Evolutionary conservation across 2,888 invertebrate species (phyloP), one percentile per base, ranked within the genome.

Genomic region (Gnatocerus cornutus): DNA sequence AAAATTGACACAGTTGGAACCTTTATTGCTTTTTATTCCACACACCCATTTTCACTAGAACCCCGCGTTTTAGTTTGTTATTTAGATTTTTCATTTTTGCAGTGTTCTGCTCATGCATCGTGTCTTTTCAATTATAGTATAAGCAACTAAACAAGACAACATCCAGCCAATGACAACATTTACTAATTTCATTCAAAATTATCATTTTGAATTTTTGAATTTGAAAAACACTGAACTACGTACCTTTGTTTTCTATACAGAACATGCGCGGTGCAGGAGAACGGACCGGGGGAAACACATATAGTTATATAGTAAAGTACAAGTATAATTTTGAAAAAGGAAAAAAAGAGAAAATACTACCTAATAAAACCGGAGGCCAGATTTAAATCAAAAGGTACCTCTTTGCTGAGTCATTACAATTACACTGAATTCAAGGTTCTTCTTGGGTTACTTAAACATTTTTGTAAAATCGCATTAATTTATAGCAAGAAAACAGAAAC

Each of bases 231-330:
- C 70, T 78, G 77, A 79, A 80, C 83, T 84, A 84, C 84, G 82
- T 84, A 84, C 84, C 84, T 84, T 84, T 84, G 83, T 84, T 84
- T 84, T 84, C 84, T 84, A 84, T 81, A 83, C 78, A 82, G 79
- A 81, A 80, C 83, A 82, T 84, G 83, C 82, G 81, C 78, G 79
- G 79, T 80, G 82, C 80, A 78, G 80, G 79, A 80, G 81, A 79
- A 79, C 78, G 79, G 80, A 78, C 79, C 81, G 81, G 79, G 79
- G 79, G 81, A 82, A 83, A 83, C 79, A 82, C 76, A 82, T n/a
- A n/a, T 68, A 73, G 76, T 72, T 79, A 64, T 80, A 78, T 76
- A 76, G 76, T 76, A 76, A 78, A 64, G 66, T 62, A 62, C 43
- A 46, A 41, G 12, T 41, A 12, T 13, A 61, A 61, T 61, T 37